These are phyloP conservation scores for Miichthys miiuy DNA, from an alignment of 2,797 vertebrate genomes.

Conservation along the genomic window DNA sequence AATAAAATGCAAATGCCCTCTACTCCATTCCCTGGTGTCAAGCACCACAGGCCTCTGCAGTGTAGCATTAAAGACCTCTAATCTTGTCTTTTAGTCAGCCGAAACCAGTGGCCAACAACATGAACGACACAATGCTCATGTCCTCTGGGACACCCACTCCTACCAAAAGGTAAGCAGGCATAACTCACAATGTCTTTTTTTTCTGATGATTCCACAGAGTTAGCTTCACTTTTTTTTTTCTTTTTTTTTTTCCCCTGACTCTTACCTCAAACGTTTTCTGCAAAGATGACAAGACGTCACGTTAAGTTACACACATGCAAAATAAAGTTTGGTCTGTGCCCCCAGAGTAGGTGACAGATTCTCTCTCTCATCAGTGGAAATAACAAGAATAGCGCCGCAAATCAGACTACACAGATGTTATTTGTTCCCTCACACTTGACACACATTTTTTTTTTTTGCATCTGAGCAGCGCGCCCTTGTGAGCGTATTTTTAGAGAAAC, in stretches of 20 bases:
- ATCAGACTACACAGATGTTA: conserved; percentile 57
- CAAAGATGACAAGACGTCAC: conserved; percentile 22
- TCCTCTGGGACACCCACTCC: conserved; percentile 93
- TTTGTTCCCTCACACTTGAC: conserved; percentile 61
- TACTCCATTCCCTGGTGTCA: conserved; percentile 54
- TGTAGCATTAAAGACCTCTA: conserved; percentile 79
- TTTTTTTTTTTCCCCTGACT: not conserved
- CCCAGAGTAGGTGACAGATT: conserved; percentile 31
- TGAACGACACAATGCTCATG: conserved; percentile 93
- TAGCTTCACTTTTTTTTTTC: not conserved
- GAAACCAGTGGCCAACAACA: conserved; percentile 86
- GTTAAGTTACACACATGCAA: conserved; percentile 13
- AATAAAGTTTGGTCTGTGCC: not conserved
- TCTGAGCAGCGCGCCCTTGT: conserved; percentile 49
- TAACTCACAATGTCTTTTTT: conserved; percentile 9
- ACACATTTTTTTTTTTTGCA: conserved; percentile 39
- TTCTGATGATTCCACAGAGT: conserved; percentile 20
- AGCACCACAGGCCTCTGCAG: conserved; percentile 60
- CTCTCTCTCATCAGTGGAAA: conserved; percentile 33
- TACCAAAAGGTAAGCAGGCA: conserved; percentile 90
- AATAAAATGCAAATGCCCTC: conserved; percentile 72
- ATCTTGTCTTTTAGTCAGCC: conserved; percentile 87
- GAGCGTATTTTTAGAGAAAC: conserved; percentile 68
- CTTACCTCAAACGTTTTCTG: not conserved
- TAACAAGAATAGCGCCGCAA: conserved; percentile 12